Evolutionary conservation across 2,113 vertebrate species (phyloP), one percentile per base, ranked within the genome.

Genomic region (Odontesthes bonariensis): DNA sequence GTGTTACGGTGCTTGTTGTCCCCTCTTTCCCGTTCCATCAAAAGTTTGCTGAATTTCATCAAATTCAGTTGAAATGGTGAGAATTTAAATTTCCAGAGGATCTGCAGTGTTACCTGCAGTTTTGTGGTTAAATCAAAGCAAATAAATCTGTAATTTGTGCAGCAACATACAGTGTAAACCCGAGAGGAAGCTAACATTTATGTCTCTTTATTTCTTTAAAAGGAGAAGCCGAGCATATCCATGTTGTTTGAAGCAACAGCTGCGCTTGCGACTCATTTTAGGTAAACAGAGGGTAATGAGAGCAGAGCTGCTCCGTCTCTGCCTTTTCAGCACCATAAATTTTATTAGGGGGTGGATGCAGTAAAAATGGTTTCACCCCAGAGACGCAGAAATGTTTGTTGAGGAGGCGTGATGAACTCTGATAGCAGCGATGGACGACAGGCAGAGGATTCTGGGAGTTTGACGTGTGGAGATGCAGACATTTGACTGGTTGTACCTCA

Each of bases 311-410:
- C 60, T 67, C 27, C 14, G 20, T 16, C 42, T 47, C 70, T n/a
- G n/a, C 73, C 74, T 73, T 75, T 70, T 79, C 68, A 19, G 22
- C 17, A 17, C 75, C 81, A 85, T 94, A 93, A 93, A 94, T 13
- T 93, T 94, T 93, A 93, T 92, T 64, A 72, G 80, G 60, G 86
- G 72, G 55, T 60, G 59, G 53, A 5, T 1, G 86, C 81, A 51
- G 71, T 92, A 90, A 92, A 87, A 80, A 69, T 7, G 62, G 76
- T 56, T 80, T 89, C 91, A 90, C 73, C 90, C 87, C 89, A 85
- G 92, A 85, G 86, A 93, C 89, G 31, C 61, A 90, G 88, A 85
- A 42, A 92, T 86, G 89, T 86, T 88, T 80, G 81, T 38, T 14
- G 76, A 82, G 77, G 80, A 80, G 77, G 73, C 23, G 14, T 54